Evolutionary conservation across 2,797 vertebrate genomes (phyloP).

Genomic region (Thaleichthys pacificus): DNA sequence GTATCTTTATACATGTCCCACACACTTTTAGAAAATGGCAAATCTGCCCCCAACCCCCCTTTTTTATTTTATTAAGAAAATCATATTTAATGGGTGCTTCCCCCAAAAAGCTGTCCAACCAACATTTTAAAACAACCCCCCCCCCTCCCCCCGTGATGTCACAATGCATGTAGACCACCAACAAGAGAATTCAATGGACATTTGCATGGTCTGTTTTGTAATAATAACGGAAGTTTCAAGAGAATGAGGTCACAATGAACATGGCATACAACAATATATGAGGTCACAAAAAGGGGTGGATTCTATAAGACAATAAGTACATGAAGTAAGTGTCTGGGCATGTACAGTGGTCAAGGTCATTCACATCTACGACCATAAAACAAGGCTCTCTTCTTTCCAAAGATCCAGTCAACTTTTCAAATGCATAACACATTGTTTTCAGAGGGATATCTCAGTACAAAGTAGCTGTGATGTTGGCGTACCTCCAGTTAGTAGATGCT

Average conservation of each 20-base stretch:
- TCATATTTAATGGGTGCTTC: no score
- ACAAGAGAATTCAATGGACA: no score
- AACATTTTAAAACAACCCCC: no score
- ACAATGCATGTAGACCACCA: not conserved
- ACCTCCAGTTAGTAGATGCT: slow-evolving; percentile 95
- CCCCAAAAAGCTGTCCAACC: no score
- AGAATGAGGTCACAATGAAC: not conserved
- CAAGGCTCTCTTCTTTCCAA: not conserved
- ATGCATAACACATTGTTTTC: not conserved
- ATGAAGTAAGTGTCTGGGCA: not conserved
- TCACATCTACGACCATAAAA: not conserved
- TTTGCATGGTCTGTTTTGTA: no score
- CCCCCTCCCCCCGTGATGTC: not conserved
- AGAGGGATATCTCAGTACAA: not conserved
- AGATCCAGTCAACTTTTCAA: not conserved
- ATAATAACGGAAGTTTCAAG: not conserved
- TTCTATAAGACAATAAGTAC: not conserved
- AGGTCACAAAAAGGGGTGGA: not conserved
- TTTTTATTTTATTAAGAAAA: no score
- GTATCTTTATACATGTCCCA: no score
- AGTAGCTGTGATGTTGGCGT: slow-evolving; percentile 35
- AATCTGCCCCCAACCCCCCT: no score
- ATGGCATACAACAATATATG: not conserved
- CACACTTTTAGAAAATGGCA: no score
- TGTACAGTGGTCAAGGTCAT: not conserved